Evolutionary conservation across 2,113 vertebrate species (phyloP), one percentile per base, ranked within the genome.

Genomic region (Micronisus gabar): DNA sequence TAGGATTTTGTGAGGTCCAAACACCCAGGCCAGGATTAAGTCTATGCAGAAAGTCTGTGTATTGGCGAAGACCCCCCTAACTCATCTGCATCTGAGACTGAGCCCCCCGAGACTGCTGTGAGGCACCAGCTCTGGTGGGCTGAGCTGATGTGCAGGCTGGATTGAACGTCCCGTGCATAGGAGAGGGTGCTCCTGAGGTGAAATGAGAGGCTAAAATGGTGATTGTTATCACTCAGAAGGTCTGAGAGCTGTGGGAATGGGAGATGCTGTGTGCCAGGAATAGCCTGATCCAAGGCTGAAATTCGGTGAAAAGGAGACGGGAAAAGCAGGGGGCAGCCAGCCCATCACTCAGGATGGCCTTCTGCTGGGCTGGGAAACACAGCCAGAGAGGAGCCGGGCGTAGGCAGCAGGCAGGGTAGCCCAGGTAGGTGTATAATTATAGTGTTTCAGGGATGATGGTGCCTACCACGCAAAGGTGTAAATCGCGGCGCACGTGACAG

Each of bases 361-460:
- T 22, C 32, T n/a, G 7, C 38, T 16, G 53, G 75, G 36, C 15
- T 50, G 74, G 38, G 55, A 43, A 65, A 15, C 11, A 3, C 9
- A 5, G 26, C 62, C 47, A 3, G 22, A 17, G 50, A 32, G 90
- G n/a, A 56, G 66, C 71, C 12, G 50, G 47, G 58, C 1, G 0
- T 0, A 2, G 75, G 65, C 4, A 13, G 13, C 7, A 1, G 52
- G 10, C 71, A 11, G 67, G 93, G 58, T 12, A 55, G 62, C 66
- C 40, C 15, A 2, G 86, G 30, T 1, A 10, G 29, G 20, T 4
- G 3, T 2, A 1, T 0, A 25, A 3, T 15, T 5, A 21, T 1
- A 11, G 36, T 0, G 15, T 4, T 16, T 43, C 15, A 11, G 47
- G 50, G 40, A 10, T 26, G 48, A 5, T 3, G 48, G 45, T 38